Base-by-base conservation (phyloP, 92 coral and sea anemone genomes). In the Phenganax subtilis region DNA sequence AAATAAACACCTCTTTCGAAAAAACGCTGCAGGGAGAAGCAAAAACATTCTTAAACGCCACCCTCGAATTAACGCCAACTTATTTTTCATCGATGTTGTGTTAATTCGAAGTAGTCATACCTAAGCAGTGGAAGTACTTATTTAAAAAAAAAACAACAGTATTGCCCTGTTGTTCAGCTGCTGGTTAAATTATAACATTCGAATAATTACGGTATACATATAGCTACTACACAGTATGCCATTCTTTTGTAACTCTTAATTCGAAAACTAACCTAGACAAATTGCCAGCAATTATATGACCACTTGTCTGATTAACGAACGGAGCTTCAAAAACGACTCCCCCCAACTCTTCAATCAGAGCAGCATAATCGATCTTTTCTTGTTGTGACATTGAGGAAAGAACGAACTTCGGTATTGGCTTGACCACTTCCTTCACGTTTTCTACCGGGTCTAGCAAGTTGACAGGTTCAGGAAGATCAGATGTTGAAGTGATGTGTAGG, bases 351-450 rank as follows among this genome's bases (percentile, higher is more conserved):
- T 94, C 98, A 44, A 94, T 87, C 62, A 94, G 81, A 57, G 92
- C 93, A 10, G 91, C 91, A 85, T 91, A 94, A 51, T 91, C 98
- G 16, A 88, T 87, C 89, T 92, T 94, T 84, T 94, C 98, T 58
- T 90, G 92, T 30, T 90, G 97, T 3, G 97, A 80, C 98, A 94
- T 94, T 59, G 91, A 92, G 9, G 98, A 91, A 68, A 94, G 88
- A 72, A 90, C 92, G 61, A 91, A 94, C 82, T 91, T 90, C 67
- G 82, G 90, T 9, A 88, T 64, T 81, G 86, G 83, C 47, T 29
- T 63, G 54, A 74, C 84, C 54, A 81, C 88, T 30, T 84, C 81
- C 53, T 81, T 57, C 56, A 80, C 82, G 7, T 77, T 84, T 14
- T 81, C 86, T 7, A 51, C 54, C 10, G 84, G 88, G 56, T 91